Conservation (phyloP, 2,797 vertebrate species). For the Darevskia mixta region DNA sequence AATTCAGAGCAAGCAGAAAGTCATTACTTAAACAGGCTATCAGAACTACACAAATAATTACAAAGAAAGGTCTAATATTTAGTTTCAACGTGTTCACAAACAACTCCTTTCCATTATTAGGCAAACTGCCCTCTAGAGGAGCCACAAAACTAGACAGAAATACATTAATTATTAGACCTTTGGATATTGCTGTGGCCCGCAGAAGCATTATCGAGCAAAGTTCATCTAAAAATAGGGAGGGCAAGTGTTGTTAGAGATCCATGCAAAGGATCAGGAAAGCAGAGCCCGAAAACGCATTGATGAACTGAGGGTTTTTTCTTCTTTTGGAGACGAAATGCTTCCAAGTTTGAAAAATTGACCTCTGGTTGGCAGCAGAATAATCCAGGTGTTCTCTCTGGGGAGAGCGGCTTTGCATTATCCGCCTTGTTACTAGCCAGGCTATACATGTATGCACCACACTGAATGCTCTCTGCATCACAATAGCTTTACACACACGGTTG, state of each 20-base stretch:
- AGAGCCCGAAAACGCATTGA: not conserved
- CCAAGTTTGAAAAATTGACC: not conserved
- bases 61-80: not conserved
- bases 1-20: not conserved
- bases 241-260: not conserved
- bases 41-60: not conserved
- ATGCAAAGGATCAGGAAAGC: not conserved
- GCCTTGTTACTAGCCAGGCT: constrained; percentile 44
- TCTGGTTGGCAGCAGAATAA: not conserved
- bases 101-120: constrained; percentile 8
- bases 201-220: not conserved
- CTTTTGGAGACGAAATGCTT: not conserved
- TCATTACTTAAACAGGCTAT: not conserved
- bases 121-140: not conserved
- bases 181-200: not conserved
- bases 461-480: constrained; percentile 58
- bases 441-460: constrained; percentile 21
- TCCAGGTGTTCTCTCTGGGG: constrained; percentile 5
- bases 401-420: constrained; percentile 58
- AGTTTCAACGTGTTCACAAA: not conserved
- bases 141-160: not conserved
- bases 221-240: not conserved
- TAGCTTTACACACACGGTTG: constrained; percentile 63
- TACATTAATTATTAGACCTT: not conserved
- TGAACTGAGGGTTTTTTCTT: not conserved